Evolutionary conservation across 2,113 vertebrate species (phyloP), one percentile per base, ranked within the genome.

Genomic region (Proterorhinus semilunaris): DNA sequence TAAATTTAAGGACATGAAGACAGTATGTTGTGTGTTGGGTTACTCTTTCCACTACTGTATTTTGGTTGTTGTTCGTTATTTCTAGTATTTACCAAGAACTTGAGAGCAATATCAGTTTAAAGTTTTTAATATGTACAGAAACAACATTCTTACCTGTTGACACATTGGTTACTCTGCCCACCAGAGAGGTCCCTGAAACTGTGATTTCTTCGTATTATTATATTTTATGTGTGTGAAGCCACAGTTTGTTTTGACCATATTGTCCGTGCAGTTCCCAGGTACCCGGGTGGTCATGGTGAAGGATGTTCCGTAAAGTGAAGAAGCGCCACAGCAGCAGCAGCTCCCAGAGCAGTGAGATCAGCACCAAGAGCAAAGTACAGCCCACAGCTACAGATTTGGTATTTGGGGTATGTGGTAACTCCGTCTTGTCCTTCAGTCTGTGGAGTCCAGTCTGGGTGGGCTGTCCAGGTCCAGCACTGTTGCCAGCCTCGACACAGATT

Each of bases 281-380:
- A 10, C 53, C 75, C 77, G 74, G 79, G 76, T 85, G 80, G 86
- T 85, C 83, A 92, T 94, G 94, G 90, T 93, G 93, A 92, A 96
- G 90, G 80, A 99, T 99, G 98, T 99, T 99, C 75, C 95, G 97
- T 66, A 99, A 99, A 89, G 96, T 94, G 45, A 99, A 99, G 76
- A 99, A 99, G 75, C 93, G 97, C 15, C 97, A 99, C 91, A 99
- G 97, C 85, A 99, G 98, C 74, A 99, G 97, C 92, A 99, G 97
- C 80, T 99, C 98, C 0, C 98, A 99, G 52, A 98, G 98, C 87
- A 99, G 98, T 68, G 98, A 99, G 79, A 95, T 99, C 91, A 99
- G 98, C 78, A 97, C 96, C 0, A 99, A 99, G 85, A 99, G 97
- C 92, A 99, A 99, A 95, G 98, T 98, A 82, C 15, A n/a, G 10